Base-by-base conservation (phyloP, 2,797 vertebrate species). In the Microctenopoma stevenorrisi region DNA sequence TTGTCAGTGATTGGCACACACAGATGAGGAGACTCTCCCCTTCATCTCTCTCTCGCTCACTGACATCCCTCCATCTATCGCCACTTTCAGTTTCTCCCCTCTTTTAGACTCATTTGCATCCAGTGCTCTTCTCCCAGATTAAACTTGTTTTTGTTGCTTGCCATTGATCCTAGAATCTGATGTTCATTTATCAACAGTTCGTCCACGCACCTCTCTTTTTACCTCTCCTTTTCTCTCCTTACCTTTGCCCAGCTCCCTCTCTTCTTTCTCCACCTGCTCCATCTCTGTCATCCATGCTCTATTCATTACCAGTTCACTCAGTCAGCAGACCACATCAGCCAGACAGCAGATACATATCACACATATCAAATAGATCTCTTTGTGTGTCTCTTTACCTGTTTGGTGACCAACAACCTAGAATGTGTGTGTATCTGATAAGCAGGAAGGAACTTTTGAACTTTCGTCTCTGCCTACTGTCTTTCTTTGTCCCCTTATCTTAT, bases 1-100 rank as follows among this genome's bases (percentile, higher is more conserved):
- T 72, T 90, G 86, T 88, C 84, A 88, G 58, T 78, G 75, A 83
- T 73, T 79, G 86, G 57, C 86, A 76, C 35, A 76, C 35, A 4
- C 18, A 42, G 46, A 37, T 51, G 70, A 68, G 64, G 65, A 81
- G 50, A 72, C 82, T 82, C 73, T 82, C 79, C 37, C 44, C 50
- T 59, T 69, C 65, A 51, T 79, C 49, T 65, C 30, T 54, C 76
- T 10, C 62, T 59, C 67, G 48, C 68, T 54, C 56, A 22, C 22
- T 22, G 22, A 22, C 22, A 22, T 22, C 22, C 22, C 22, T 22
- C 22, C 22, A 22, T 22, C 22, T 22, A 0, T 66, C 9, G 64
- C 63, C 40, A 48, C 59, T 56, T 38, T 73, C 26, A 12, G 1
- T 22, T 66, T 62, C 53, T 43, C 46, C 26, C 2, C 26, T 10